Evolutionary conservation across 2,888 invertebrate genomes (phyloP).

Genomic region (Mycogona germanica): DNA sequence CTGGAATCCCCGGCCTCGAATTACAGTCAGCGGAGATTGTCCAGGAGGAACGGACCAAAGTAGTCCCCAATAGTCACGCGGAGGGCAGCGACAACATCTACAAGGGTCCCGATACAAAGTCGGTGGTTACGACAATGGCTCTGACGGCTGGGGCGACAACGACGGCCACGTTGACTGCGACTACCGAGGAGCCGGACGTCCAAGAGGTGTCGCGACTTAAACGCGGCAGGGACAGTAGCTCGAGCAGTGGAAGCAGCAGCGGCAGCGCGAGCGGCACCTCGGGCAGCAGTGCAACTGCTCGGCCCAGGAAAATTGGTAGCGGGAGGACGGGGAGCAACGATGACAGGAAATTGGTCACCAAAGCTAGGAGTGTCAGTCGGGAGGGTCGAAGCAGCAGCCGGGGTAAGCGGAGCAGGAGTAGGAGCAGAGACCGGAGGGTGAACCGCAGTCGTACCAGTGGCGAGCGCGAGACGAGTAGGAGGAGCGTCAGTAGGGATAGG

Average conservation of each 20-base stretch:
- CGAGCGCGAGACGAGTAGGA: too few species aligned
- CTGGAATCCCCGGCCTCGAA: conserved; percentile 20
- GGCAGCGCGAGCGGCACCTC: conserved; percentile 2
- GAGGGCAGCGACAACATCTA: background rate
- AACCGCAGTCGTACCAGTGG: background rate
- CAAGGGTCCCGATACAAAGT: background rate
- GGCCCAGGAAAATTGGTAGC: background rate
- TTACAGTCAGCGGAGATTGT: too few species aligned
- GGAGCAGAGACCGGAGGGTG: conserved; percentile 1
- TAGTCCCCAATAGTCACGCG: background rate
- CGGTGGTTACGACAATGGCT: background rate
- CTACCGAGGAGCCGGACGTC: background rate
- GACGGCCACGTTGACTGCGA: background rate
- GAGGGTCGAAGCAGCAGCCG: conserved; percentile 6
- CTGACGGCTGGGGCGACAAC: too few species aligned
- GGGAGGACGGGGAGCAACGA: conserved; percentile 6
- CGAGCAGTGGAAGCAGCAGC: background rate
- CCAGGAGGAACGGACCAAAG: background rate
- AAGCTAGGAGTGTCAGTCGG: conserved; percentile 7
- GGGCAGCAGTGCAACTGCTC: conserved; percentile 18
- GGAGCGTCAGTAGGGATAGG: too few species aligned
- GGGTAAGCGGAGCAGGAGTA: conserved; percentile 10
- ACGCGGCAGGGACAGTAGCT: background rate
- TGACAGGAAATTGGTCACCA: background rate
- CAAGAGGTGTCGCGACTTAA: background rate